Base-by-base conservation (phyloP, 2,888 invertebrate genomes). In the Danaus chrysippus region DNA sequence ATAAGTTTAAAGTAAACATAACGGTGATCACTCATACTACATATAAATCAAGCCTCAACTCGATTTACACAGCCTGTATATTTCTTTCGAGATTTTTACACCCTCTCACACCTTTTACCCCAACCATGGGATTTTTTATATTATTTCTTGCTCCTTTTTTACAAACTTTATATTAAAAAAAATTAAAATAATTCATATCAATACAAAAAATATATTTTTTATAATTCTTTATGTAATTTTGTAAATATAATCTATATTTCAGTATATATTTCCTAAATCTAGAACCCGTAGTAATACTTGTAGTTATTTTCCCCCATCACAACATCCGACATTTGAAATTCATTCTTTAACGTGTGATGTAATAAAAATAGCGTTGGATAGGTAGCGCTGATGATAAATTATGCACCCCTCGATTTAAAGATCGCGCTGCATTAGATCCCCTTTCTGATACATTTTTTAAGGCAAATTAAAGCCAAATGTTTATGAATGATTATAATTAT, bases 241-340 rank as follows among this genome's bases (percentile, higher is more conserved):
- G 10, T 46, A 9, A 46, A 13, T 2, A 46, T 10, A 46, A 13
- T 46, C 13, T 5, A 3, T 13, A 46, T 13, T 46, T n/a, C 15
- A n/a, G 13, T 46, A 13, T 13, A n/a, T 15, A 13, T 15, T 10
- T 10, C 11, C 12, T 13, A 56, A 52, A n/a, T 15, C 42, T 53
- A 52, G 59, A 41, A 42, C 59, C 62, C 58, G 23, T 76, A 66
- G 86, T 84, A 82, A 19, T 65, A 44, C 58, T 67, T 72, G 79
- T 84, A 86, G 85, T 83, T 84, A 81, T 77, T 53, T 54, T 84
- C 85, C 88, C 90, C 88, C 79, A 76, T 77, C 77, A 78, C 79
- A 88, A 89, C 88, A 88, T 89, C 89, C 86, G 82, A 83, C 83
- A 91, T 91, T 91, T 89, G 87, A 89, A 89, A 89, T 91, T 91